Conservation (phyloP, 1,140 invertebrate species). For the Steinernema khuongi region DNA sequence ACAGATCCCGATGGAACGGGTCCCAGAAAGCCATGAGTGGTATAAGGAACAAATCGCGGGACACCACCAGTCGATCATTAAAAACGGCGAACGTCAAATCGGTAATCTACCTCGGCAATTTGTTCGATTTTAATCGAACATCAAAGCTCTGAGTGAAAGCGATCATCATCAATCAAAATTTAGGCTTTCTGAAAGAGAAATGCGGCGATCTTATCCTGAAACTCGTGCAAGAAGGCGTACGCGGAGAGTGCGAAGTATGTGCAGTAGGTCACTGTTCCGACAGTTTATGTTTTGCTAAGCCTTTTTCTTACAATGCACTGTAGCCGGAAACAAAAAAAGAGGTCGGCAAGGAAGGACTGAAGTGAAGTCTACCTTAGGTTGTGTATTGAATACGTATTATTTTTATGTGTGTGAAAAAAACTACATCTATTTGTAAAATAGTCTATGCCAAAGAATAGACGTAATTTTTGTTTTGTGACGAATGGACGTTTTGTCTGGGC, state of each 20-base stretch:
- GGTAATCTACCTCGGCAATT: conserved; percentile 43
- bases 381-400: too few species aligned
- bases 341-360: too few species aligned
- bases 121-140: conserved; percentile 4
- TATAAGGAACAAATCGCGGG: conserved; percentile 56
- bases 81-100: conserved; percentile 54
- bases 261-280: conserved; percentile 1
- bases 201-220: conserved; percentile 32
- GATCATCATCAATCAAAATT: conserved; percentile 28
- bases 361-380: too few species aligned
- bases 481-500: too few species aligned
- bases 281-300: conserved; percentile 21
- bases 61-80: conserved; percentile 53
- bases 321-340: too few species aligned
- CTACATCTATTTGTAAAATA: too few species aligned
- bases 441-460: too few species aligned
- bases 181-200: conserved; percentile 27
- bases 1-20: conserved; percentile 15
- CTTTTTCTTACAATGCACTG: neutral
- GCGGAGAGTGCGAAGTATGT: conserved; percentile 42
- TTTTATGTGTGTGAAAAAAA: too few species aligned
- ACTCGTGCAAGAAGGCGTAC: conserved; percentile 39
- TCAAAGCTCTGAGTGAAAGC: conserved; percentile 7
- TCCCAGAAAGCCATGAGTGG: conserved; percentile 45
- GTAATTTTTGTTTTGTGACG: too few species aligned